A percentile compares a stretch with the other conserved stretches of the same genome.
phyloP scores from a whole-genome alignment of 2,113 vertebrate species.

The Cyphomyrus discorhynchus region DNA sequence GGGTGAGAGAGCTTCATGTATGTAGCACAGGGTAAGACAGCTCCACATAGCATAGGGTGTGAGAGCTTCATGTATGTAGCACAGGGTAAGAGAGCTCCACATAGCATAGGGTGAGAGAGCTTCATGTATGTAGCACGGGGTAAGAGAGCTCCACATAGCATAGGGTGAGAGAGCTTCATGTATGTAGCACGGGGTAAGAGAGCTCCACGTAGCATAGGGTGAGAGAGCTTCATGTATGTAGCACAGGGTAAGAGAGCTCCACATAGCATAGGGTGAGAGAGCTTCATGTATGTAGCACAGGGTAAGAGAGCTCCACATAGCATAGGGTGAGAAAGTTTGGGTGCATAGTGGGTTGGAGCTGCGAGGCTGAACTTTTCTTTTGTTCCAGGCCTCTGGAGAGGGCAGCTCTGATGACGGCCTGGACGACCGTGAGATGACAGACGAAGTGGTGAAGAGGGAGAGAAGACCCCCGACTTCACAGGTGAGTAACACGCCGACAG shows the following conservation, averaged over 20 bases:
- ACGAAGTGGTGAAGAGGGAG: constrained; percentile 40
- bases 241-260: not conserved
- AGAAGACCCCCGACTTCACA: not conserved
- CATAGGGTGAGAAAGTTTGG: not conserved
- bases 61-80: not conserved
- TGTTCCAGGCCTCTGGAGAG: constrained; percentile 72
- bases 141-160: not conserved
- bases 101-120: not conserved
- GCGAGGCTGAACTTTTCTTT: not conserved
- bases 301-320: not conserved
- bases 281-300: not conserved
- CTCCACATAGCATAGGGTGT: not conserved
- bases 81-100: not conserved
- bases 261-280: not conserved
- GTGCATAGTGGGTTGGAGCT: not conserved
- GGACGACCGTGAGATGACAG: constrained; percentile 59
- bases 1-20: not conserved
- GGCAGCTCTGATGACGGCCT: constrained; percentile 63
- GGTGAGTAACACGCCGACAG: not conserved
- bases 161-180: not conserved
- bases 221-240: not conserved
- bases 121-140: not conserved
- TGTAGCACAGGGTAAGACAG: not conserved
- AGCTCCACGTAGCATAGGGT: not conserved
- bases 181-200: not conserved